Percentiles rank a stretch among this genome's conserved stretches.
phyloP scores from a whole-genome alignment of 2,888 invertebrate species.

The Tupiocoris notatus region DNA sequence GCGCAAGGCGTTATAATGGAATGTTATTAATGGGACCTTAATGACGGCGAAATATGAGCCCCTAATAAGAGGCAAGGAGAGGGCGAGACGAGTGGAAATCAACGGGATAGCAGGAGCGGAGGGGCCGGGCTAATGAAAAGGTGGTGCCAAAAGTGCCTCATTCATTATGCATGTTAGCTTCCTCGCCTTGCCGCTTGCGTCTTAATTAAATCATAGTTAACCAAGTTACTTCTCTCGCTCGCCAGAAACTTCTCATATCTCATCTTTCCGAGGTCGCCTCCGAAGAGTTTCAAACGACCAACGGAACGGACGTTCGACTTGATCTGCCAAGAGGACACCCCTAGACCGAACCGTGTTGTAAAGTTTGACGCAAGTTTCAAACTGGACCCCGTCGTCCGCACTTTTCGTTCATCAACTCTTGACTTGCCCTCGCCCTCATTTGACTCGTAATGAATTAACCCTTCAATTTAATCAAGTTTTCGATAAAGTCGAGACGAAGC shows the following conservation, averaged over 20 bases:
- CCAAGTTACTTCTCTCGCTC: constrained; percentile 34
- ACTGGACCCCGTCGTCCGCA: background rate
- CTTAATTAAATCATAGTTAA: constrained; percentile 45
- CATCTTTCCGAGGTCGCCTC: background rate
- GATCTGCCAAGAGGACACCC: background rate
- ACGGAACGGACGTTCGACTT: background rate
- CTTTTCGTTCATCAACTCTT: background rate
- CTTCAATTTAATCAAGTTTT: background rate
- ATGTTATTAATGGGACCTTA: constrained; percentile 44
- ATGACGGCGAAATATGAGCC: constrained; percentile 45
- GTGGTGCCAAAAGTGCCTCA: constrained; percentile 45
- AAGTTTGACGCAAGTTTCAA: background rate
- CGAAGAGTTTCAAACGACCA: too few species aligned
- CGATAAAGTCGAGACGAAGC: background rate
- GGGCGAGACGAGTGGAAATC: background rate
- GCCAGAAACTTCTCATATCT: background rate
- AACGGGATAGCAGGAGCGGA: background rate
- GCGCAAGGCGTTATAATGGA: constrained; percentile 44
- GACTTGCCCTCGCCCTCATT: background rate
- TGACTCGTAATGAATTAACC: background rate
- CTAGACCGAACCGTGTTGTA: background rate
- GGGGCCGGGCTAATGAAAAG: constrained; percentile 42
- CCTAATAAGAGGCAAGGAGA: constrained; percentile 40
- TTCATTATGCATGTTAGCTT: constrained; percentile 45
- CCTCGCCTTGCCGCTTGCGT: constrained; percentile 33